Evolutionary conservation across 2,797 vertebrate species (phyloP).

Genomic region (Manis javanica): DNA sequence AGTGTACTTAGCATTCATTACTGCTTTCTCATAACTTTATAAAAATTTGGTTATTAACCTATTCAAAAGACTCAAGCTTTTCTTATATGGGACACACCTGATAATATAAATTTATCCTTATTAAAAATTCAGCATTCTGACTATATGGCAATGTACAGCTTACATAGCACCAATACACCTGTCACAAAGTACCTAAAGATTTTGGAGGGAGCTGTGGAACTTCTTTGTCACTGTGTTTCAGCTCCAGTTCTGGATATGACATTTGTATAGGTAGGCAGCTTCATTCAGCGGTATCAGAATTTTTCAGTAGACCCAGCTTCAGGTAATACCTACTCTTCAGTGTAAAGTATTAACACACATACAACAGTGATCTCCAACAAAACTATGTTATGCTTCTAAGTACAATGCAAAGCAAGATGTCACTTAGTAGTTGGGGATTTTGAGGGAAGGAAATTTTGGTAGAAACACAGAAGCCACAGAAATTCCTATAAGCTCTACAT

Average conservation of each 20-base stretch:
- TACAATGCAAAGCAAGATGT: background rate
- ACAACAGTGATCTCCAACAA: background rate
- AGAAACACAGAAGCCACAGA: background rate
- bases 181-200: background rate
- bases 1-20: background rate
- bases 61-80: background rate
- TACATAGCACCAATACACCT: background rate
- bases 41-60: background rate
- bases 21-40: background rate
- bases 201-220: background rate
- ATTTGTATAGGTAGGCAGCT: background rate
- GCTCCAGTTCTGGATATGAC: background rate
- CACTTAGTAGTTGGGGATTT: background rate
- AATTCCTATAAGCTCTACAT: background rate
- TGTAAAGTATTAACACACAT: background rate
- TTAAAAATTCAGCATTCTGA: background rate
- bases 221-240: background rate
- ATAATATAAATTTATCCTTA: background rate
- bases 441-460: background rate
- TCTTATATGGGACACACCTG: background rate
- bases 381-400: background rate
- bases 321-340: background rate
- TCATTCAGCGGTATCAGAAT: background rate
- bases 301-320: background rate
- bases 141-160: background rate